Base-by-base conservation (phyloP, 2,888 invertebrate genomes). In the Shargacucullia verbasci region DNA sequence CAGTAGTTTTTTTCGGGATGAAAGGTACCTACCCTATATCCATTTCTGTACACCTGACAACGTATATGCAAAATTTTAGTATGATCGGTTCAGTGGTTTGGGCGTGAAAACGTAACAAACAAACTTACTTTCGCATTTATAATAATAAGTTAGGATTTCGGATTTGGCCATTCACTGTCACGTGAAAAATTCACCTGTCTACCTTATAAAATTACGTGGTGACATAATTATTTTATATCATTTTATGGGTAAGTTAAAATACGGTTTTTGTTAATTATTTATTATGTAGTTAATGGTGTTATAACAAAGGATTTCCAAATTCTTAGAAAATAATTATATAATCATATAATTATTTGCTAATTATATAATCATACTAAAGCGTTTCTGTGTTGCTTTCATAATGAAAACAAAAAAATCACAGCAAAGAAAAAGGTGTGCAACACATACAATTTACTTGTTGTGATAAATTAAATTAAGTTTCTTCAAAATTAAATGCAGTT, bases 401-500 rank as follows among this genome's bases (percentile, higher is more conserved):
- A 37, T 20, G 33, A 47, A 9, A 11, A 20, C 20, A 20, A n/a
- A 40, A 10, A 29, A 39, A 48, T 34, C 35, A 8, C 29, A 13
- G 65, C 25, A 60, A 44, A 27, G 43, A 39, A 54, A 7, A 53
- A 45, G 59, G 15, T 44, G 40, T 34, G 48, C 29, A 12, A 37
- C 20, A 34, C 33, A 64, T 45, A 48, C 29, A 43, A 15, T 50
- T 8, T n/a, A 20, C 12, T 34, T 34, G 0, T 34, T 34, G 2
- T 3, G 34, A 5, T 8, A 35, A 14, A 6, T 7, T 7, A 14
- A 15, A 15, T 31, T 14, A 31, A 6, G 8, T 53, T 61, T 39
- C 7, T 25, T 59, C 62, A 29, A 62, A 67, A 67, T 57, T 63
- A 67, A 73, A 68, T 68, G 64, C 68, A 54, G 14, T 49, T 58